Evolutionary conservation across 2,113 vertebrate species (phyloP).

Genomic region (Tautogolabrus adspersus): DNA sequence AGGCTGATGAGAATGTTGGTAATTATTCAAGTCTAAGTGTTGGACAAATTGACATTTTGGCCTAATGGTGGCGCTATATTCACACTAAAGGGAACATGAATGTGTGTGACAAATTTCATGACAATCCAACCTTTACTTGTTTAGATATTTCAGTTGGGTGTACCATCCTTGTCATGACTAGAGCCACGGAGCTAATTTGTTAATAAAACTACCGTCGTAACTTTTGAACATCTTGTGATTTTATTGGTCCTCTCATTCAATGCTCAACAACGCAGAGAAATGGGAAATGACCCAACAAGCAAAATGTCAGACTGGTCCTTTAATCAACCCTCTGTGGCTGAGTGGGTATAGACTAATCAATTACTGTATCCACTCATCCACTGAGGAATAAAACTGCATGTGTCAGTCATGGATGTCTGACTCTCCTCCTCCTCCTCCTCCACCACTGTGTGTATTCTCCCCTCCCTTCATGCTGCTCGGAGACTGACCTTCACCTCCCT

Average conservation of each 20-base stretch:
- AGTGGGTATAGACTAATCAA: conserved; percentile 41
- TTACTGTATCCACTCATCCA: conserved; percentile 40
- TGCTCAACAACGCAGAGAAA: neutral
- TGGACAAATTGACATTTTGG: neutral
- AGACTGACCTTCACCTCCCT: conserved; percentile 60
- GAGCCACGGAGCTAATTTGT: neutral
- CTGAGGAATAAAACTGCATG: conserved; percentile 13
- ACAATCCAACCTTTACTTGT: neutral
- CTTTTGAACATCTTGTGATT: neutral
- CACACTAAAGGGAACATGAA: neutral
- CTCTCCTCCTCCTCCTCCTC: conserved; percentile 8
- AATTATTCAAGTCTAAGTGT: neutral
- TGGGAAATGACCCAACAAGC: neutral
- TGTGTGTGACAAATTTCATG: neutral
- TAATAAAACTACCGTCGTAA: neutral
- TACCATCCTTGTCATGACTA: neutral
- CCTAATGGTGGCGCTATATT: neutral
- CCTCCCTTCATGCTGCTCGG: conserved; percentile 11
- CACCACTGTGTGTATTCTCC: neutral
- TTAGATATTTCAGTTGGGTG: neutral
- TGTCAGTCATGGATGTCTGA: conserved; percentile 44
- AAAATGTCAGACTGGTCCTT: conserved; percentile 49
- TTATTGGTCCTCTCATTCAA: neutral
- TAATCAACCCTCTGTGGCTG: conserved; percentile 34
- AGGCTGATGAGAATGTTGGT: neutral